Percentiles rank a stretch among this genome's conserved stretches.
Conservation (phyloP, 2,113 vertebrate species). For the Tamias sibiricus region DNA sequence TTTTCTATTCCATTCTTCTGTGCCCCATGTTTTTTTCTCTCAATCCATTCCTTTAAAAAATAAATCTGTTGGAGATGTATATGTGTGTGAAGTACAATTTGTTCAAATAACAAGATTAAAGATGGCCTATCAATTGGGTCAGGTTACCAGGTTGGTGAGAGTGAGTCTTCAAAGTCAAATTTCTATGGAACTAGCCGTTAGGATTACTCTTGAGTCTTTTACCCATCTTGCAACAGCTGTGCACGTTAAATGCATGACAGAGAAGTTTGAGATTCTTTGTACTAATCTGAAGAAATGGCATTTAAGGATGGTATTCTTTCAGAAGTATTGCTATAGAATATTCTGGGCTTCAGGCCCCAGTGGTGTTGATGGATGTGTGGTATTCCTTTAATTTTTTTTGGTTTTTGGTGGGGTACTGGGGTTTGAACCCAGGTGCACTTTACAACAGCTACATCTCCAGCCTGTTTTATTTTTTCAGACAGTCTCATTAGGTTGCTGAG, state of each 20-base stretch:
- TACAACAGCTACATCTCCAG: too few relatives aligned
- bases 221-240: not conserved
- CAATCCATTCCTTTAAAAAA: constrained; percentile 83
- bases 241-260: not conserved
- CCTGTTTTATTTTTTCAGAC: too few relatives aligned
- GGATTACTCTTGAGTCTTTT: not conserved
- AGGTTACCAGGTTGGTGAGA: not conserved
- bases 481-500: too few relatives aligned
- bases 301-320: too few relatives aligned
- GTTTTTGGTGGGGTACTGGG: too few relatives aligned
- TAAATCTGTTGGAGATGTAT: constrained; percentile 83
- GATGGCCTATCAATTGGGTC: not conserved
- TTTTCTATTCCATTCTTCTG: constrained; percentile 83
- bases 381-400: too few relatives aligned
- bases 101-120: constrained; percentile 43
- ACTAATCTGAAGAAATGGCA: not conserved
- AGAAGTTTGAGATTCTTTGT: not conserved
- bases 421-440: too few relatives aligned
- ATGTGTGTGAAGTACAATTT: constrained; percentile 68
- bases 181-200: not conserved
- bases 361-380: not conserved
- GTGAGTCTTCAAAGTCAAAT: not conserved
- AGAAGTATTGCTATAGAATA: not conserved
- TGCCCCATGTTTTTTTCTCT: constrained; percentile 80
- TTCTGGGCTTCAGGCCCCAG: not conserved